A percentile compares a stretch with the other conserved stretches of the same genome.
Evolutionary conservation across 2,797 vertebrate species (phyloP).

Genomic region (Sebastes nivosus): DNA sequence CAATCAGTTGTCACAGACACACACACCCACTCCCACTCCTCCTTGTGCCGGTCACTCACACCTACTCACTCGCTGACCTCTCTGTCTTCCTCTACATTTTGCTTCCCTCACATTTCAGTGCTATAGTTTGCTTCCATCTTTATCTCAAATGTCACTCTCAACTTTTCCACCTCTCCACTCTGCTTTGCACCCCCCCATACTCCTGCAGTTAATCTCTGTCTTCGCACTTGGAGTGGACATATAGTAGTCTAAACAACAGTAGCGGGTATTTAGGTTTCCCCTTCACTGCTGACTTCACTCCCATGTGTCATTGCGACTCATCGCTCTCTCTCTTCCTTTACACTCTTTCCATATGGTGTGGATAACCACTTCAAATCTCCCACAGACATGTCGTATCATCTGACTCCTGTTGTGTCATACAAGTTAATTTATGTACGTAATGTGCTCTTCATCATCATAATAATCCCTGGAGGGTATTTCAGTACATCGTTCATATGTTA

Average conservation of each 20-base stretch:
- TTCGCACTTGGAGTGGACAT: background rate
- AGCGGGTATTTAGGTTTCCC: slow-evolving; percentile 18
- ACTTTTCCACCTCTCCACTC: background rate
- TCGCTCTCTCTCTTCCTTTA: background rate
- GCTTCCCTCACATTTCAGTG: background rate
- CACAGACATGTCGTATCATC: background rate
- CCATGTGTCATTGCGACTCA: background rate
- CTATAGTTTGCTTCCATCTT: background rate
- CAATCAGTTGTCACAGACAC: slow-evolving; percentile 24
- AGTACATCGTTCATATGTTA: background rate
- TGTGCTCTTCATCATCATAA: background rate
- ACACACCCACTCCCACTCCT: slow-evolving; percentile 25
- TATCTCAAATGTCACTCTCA: background rate
- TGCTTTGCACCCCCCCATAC: background rate
- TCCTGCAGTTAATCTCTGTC: background rate
- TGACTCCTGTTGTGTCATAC: background rate
- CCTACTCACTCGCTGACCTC: slow-evolving; percentile 22
- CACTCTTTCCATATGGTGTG: slow-evolving; percentile 3
- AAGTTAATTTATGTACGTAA: background rate
- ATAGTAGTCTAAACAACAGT: slow-evolving; percentile 4
- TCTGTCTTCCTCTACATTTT: slow-evolving; percentile 1
- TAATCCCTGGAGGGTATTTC: background rate
- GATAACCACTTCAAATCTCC: slow-evolving; percentile 19
- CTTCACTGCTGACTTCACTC: slow-evolving; percentile 5
- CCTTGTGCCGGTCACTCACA: slow-evolving; percentile 16